Percentiles rank a stretch among this genome's conserved stretches.
These are phyloP conservation scores for Euwallacea similis DNA, from an alignment of 1,140 invertebrate genomes.

Conservation along the genomic window DNA sequence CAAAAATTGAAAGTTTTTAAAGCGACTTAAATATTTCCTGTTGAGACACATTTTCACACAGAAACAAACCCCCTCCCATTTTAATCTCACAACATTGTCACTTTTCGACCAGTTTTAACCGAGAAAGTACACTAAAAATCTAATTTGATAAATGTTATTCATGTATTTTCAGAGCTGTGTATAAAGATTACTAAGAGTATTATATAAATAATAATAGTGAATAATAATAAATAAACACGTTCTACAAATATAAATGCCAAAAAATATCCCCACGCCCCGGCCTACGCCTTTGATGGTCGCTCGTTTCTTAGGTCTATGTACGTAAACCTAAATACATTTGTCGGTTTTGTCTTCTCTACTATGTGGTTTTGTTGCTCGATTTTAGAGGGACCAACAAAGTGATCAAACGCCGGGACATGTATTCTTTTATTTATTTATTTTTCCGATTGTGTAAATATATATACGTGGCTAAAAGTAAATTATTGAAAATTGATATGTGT, in stretches of 20 bases:
- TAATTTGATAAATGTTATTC: constrained; percentile 50
- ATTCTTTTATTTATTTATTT: constrained; percentile 48
- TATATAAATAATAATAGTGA: constrained; percentile 43
- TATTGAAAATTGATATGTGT: constrained; percentile 48
- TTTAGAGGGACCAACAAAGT: no score
- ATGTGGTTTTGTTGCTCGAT: no score
- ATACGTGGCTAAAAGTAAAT: constrained; percentile 51
- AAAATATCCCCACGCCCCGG: constrained; percentile 17
- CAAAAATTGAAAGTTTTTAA: constrained; percentile 14
- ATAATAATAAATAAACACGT: constrained; percentile 28
- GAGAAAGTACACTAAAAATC: constrained; percentile 47
- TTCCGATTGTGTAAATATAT: constrained; percentile 53
- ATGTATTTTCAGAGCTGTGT: constrained; percentile 55
- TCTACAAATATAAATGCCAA: constrained; percentile 36
- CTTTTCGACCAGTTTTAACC: constrained; percentile 28
- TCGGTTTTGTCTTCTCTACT: no score
- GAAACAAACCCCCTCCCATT: no score
- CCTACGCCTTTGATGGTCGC: neutral
- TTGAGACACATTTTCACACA: no score
- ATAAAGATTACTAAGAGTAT: constrained; percentile 50
- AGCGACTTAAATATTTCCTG: no score
- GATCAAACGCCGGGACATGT: constrained; percentile 11
- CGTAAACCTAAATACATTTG: no score
- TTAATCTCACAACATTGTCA: neutral
- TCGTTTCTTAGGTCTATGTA: no score